Conservation (phyloP, 1,140 invertebrate genomes). For the Pachypeltis micranthus region DNA sequence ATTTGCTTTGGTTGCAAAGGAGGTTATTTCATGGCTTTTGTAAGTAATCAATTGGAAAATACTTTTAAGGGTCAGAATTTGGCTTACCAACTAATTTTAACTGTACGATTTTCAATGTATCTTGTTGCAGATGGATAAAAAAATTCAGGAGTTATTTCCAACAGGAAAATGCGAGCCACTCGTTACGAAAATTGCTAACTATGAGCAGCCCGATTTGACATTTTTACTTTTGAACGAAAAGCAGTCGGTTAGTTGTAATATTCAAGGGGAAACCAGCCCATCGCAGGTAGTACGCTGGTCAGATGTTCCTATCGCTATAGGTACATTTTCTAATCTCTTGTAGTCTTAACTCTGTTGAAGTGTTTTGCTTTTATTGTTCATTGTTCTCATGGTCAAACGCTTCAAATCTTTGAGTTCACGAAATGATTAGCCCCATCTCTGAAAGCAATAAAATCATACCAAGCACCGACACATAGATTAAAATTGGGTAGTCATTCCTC, state of each 20-base stretch:
- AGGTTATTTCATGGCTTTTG: conserved; percentile 54
- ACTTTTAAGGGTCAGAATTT: conserved; percentile 15
- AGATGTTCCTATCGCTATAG: conserved; percentile 61
- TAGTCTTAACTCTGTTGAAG: too few relatives aligned
- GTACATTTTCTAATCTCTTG: conserved; percentile 35
- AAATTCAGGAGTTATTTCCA: conserved; percentile 57
- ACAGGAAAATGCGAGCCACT: conserved; percentile 76
- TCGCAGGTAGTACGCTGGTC: conserved; percentile 68
- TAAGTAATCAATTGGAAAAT: conserved; percentile 5
- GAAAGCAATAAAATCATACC: too few relatives aligned
- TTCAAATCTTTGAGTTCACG: neutral
- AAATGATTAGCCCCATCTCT: neutral
- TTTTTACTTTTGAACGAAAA: conserved; percentile 70
- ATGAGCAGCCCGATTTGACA: conserved; percentile 27
- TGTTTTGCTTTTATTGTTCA: too few relatives aligned
- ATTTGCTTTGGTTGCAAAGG: conserved; percentile 73
- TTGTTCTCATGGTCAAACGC: too few relatives aligned
- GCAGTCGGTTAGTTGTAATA: conserved; percentile 70
- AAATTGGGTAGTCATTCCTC: too few relatives aligned
- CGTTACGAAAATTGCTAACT: conserved; percentile 59
- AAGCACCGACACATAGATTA: too few relatives aligned
- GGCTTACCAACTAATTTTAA: conserved; percentile 7
- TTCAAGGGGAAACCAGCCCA: conserved; percentile 52
- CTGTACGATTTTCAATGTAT: neutral
- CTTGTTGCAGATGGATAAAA: neutral